phyloP scores from a whole-genome alignment of 2,888 invertebrate genomes.

The Ennomos quercinarius region DNA sequence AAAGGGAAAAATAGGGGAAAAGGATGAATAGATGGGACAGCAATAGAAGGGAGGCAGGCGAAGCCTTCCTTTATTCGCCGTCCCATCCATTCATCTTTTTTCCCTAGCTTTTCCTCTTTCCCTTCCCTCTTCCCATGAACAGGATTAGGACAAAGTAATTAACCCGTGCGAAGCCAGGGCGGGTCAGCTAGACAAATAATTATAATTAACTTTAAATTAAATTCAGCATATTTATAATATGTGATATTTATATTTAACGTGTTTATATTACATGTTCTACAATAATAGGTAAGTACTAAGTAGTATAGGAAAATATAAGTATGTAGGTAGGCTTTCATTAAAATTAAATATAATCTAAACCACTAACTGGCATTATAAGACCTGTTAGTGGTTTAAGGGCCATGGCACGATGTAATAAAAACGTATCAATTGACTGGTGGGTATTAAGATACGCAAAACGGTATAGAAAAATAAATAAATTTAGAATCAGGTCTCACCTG shows the following conservation, averaged over 20 bases:
- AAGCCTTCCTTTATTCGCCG: too few relatives aligned
- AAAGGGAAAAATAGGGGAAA: too few relatives aligned
- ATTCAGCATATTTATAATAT: conserved; percentile 8
- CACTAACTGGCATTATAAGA: too few relatives aligned
- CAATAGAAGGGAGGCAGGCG: too few relatives aligned
- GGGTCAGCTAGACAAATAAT: too few relatives aligned
- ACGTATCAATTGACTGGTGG: conserved; percentile 44
- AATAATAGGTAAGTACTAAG: conserved; percentile 6
- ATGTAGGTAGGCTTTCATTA: conserved; percentile 11
- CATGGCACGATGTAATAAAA: conserved; percentile 51
- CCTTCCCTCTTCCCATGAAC: too few relatives aligned
- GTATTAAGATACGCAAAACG: background rate
- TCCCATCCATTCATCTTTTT: too few relatives aligned
- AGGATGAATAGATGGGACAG: too few relatives aligned
- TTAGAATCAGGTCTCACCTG: conserved; percentile 13
- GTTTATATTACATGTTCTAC: conserved; percentile 10
- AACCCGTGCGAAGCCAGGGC: too few relatives aligned
- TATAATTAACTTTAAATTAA: conserved; percentile 7
- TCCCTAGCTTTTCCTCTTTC: too few relatives aligned
- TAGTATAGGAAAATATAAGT: conserved; percentile 22
- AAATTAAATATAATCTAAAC: conserved; percentile 21
- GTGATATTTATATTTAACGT: too few relatives aligned
- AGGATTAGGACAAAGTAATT: too few relatives aligned
- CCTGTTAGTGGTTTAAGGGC: conserved; percentile 17
- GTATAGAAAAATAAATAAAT: conserved; percentile 8